These are phyloP conservation scores for Drepana falcataria DNA, from an alignment of 2,888 invertebrate genomes.

Conservation along the genomic window DNA sequence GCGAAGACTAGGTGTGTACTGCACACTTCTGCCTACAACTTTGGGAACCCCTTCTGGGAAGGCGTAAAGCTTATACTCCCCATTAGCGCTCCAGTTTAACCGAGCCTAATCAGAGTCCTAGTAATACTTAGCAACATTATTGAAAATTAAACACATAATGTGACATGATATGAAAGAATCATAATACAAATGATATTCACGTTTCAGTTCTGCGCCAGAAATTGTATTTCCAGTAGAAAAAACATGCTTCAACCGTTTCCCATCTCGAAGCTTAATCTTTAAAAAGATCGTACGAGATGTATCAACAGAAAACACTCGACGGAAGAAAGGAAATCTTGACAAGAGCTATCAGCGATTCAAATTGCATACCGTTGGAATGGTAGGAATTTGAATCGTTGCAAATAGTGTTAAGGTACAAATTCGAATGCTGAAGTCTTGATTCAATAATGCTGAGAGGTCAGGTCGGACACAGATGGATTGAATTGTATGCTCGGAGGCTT, in stretches of 20 bases:
- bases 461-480: slow-evolving; percentile 33
- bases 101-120: no score
- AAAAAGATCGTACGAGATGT: slow-evolving; percentile 30
- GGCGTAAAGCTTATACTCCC: no score
- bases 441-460: slow-evolving; percentile 31
- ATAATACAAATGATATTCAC: neutral
- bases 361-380: slow-evolving; percentile 13
- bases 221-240: neutral
- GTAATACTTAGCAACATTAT: no score
- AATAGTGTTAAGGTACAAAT: slow-evolving; percentile 26
- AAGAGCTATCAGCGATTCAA: slow-evolving; percentile 17
- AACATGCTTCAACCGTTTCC: neutral
- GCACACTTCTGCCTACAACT: no score
- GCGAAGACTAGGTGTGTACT: no score
- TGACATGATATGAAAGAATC: no score
- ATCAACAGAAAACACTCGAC: slow-evolving; percentile 20
- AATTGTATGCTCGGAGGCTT: slow-evolving; percentile 31
- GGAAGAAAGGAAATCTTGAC: slow-evolving; percentile 22
- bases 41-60: no score
- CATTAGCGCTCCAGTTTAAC: no score
- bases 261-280: slow-evolving; percentile 14
- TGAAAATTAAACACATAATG: neutral
- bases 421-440: slow-evolving; percentile 25
- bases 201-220: neutral
- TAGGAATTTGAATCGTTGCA: slow-evolving; percentile 28